Evolutionary conservation across 2,888 invertebrate species (phyloP), one percentile per base, ranked within the genome.

Genomic region (Cerceris ruficornis): DNA sequence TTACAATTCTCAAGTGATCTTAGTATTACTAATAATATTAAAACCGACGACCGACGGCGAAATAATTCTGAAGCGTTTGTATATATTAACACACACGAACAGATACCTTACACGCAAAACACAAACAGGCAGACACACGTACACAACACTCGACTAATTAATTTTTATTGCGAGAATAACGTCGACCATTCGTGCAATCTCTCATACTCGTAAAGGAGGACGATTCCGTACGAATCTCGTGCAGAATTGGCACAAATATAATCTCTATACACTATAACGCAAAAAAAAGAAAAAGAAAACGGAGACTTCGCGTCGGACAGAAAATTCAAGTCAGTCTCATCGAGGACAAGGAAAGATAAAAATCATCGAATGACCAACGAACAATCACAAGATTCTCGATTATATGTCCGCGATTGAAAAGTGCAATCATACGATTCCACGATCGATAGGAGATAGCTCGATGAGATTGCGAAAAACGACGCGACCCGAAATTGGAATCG

Each of bases 111-210:
- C 46, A 46, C 8, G 11, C 1, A 46, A 46, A 46, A 46, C 50
- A 50, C 50, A n/a, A 13, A 13, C 9, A 50, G 50, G 4, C 28
- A 28, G 4, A 28, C 2, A 28, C 28, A 28, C 28, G 28, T 28
- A 28, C 28, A 28, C 28, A 28, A 28, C 28, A 28, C 28, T 28
- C 28, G 28, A 28, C 28, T 28, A 28, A 28, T 28, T 28, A 28
- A 28, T 28, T 28, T 28, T 69, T 64, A 69, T 67, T 42, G 75
- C 73, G 78, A 80, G 66, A 61, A 64, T 57, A 72, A 83, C 72
- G 86, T 85, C 83, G 84, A 85, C 81, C 85, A 86, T 82, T 88
- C 81, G 86, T 86, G 88, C 86, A 88, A 86, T n/a, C 86, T 87
- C 81, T 79, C 76, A 43, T 42, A 61, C n/a, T 41, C 50, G 42